Conservation (phyloP, 2,888 invertebrate genomes). For the Gortyna flavago region DNA sequence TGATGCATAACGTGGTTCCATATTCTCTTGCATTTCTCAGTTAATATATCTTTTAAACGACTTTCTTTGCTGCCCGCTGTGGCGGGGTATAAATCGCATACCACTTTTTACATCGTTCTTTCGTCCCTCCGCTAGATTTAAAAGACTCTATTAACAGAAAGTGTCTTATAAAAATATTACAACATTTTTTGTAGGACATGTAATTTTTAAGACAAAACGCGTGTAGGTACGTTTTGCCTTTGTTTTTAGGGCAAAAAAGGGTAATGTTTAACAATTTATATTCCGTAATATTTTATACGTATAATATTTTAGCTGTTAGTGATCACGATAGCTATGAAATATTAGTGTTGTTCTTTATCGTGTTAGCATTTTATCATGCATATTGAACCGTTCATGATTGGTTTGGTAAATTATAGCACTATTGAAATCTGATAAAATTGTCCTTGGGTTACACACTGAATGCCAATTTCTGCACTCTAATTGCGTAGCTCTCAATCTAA, state of each 20-base stretch:
- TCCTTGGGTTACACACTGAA: background rate
- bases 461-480: constrained; percentile 4
- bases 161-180: constrained; percentile 58
- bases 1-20: constrained; percentile 74
- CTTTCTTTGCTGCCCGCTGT: constrained; percentile 73
- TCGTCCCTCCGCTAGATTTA: constrained; percentile 63
- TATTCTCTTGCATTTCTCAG: constrained; percentile 79
- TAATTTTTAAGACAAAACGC: constrained; percentile 55
- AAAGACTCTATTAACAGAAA: constrained; percentile 62
- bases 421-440: constrained; percentile 8
- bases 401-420: constrained; percentile 25
- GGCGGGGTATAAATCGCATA: constrained; percentile 73
- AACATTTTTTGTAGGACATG: constrained; percentile 50
- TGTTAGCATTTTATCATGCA: constrained; percentile 34
- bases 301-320: constrained; percentile 29
- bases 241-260: constrained; percentile 39
- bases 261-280: constrained; percentile 57
- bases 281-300: constrained; percentile 23
- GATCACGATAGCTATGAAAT: constrained; percentile 51
- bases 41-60: constrained; percentile 83
- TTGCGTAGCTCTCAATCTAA: too few species aligned
- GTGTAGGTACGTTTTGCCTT: constrained; percentile 29
- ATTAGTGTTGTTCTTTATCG: constrained; percentile 41
- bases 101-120: constrained; percentile 64
- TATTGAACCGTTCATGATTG: background rate